Evolutionary conservation across 2,113 vertebrate species (phyloP), one percentile per base, ranked within the genome.

Genomic region (Rousettus leschenaultii): DNA sequence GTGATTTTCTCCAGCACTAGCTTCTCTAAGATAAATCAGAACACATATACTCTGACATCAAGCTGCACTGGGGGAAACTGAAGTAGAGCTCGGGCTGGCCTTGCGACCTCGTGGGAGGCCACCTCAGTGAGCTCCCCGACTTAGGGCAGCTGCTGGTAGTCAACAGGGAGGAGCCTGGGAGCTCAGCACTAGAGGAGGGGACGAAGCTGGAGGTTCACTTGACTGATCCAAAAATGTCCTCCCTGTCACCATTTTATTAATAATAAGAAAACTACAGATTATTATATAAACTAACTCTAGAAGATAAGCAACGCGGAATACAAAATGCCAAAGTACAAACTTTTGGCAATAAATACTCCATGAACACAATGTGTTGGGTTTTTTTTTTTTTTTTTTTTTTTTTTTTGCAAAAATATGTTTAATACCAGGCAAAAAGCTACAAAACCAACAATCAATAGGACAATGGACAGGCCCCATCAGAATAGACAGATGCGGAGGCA

Each of bases 351-450:
- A 95, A 94, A 82, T 63, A 66, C 53, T 61, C 74, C 68, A 13
- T 5, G 3, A 80, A 98, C n/a, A 95, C 82, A 11, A 78, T 35
- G 61, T 77, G n/a, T 40, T 40, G 40, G 40, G 40, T 3, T 40
- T 40, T 40, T 40, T 40, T 40, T 3, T 40, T 40, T 40, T 40
- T 40, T 3, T 40, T 40, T 40, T 40, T 40, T 40, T 3, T 1
- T 92, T 92, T 95, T 96, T 95, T 97, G 22, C 53, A 89, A 40
- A 96, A 96, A 89, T 61, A 19, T 0, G 0, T 98, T 98, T 98
- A 98, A 97, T 98, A 83, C 59, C 18, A 73, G 8, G 61, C 87
- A 38, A 83, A 80, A 13, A 75, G 65, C n/a, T 74, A 77, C 28
- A 91, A 96, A 13, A 38, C 63, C 65, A 55, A 45, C 38, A 70